Evolutionary conservation across 2,113 vertebrate genomes (phyloP).

Genomic region (Pandion haliaetus): DNA sequence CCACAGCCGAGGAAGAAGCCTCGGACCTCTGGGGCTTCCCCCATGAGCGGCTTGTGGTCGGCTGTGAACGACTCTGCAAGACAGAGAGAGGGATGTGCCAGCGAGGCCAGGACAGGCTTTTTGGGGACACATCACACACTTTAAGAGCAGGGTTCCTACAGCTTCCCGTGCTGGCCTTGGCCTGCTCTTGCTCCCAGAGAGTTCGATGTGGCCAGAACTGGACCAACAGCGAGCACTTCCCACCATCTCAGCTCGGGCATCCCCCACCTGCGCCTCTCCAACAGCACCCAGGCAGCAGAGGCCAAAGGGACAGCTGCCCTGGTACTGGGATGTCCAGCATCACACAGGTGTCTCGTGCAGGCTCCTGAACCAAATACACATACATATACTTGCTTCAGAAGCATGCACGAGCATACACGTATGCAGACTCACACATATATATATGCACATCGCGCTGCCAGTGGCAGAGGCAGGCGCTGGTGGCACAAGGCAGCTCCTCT

Average conservation of each 20-base stretch:
- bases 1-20: slow-evolving; percentile 97
- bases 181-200: background rate
- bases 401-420: too few relatives aligned
- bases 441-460: accelerated
- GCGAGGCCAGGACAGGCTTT: accelerated
- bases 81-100: background rate
- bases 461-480: background rate
- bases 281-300: background rate
- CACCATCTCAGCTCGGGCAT: background rate
- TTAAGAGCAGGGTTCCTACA: background rate
- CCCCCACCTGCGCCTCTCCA: background rate
- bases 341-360: background rate
- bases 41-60: slow-evolving; percentile 95
- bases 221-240: background rate
- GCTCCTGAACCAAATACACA: background rate
- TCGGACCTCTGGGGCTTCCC: slow-evolving; percentile 90
- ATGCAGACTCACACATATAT: too few relatives aligned
- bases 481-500: background rate
- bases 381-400: background rate
- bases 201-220: background rate
- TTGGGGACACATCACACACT: too few relatives aligned
- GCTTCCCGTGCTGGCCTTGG: accelerated
- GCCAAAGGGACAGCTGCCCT: background rate
- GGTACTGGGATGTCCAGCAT: background rate
- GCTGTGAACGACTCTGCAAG: slow-evolving; percentile 92